A percentile compares a stretch with the other conserved stretches of the same genome.
These are phyloP conservation scores for Tarsius wallacei DNA, from an alignment of 2,797 vertebrate species.

Conservation along the genomic window DNA sequence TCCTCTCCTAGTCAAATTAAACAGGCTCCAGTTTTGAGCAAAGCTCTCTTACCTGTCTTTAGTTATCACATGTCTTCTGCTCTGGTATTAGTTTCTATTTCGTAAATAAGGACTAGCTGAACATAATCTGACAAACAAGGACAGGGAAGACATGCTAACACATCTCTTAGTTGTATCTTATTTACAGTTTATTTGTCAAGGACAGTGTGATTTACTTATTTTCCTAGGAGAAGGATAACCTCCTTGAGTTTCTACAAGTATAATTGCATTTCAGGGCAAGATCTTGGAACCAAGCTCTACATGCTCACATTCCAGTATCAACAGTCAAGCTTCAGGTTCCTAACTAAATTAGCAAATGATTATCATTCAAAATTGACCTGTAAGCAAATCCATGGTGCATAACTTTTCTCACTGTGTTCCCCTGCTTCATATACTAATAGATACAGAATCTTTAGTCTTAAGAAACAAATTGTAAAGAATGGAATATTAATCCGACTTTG, in stretches of 20 bases:
- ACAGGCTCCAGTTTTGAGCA: constrained; percentile 32
- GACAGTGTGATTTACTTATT: not conserved
- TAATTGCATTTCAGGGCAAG: constrained; percentile 51
- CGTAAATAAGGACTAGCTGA: not conserved
- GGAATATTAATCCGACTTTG: not conserved
- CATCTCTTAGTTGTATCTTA: not conserved
- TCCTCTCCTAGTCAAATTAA: constrained; percentile 27
- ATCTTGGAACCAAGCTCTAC: not conserved
- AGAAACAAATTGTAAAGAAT: constrained; percentile 13
- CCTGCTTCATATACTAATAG: not conserved
- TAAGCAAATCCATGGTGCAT: not conserved
- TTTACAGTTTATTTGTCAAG: not conserved
- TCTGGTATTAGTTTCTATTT: constrained; percentile 3
- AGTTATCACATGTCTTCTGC: constrained; percentile 10
- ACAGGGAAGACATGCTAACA: not conserved
- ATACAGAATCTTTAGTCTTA: not conserved
- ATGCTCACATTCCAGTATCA: not conserved
- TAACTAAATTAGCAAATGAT: constrained; percentile 14
- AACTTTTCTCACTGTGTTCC: not conserved
- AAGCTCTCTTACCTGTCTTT: not conserved
- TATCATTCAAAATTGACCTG: constrained; percentile 28
- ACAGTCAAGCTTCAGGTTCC: not conserved
- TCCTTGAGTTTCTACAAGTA: not conserved
- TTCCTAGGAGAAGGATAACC: not conserved
- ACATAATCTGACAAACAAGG: not conserved